Conservation (phyloP, 2,888 invertebrate genomes). For the Exocentrus adspersus region DNA sequence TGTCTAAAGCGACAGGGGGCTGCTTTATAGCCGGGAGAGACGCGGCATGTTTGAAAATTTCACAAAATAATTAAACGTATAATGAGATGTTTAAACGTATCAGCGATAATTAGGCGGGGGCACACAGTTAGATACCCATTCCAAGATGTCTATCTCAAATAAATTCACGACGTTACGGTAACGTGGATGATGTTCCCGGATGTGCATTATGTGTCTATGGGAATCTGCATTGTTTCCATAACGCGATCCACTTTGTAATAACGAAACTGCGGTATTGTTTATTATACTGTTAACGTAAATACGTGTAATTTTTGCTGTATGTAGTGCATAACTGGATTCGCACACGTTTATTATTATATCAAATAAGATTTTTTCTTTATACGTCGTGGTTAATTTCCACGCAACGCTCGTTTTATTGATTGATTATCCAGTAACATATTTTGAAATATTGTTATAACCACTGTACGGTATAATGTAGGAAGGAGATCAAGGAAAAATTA, state of each 20-base stretch:
- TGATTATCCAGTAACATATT: no score
- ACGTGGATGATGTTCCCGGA: slow-evolving; percentile 16
- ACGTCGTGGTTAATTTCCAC: no score
- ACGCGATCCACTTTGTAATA: slow-evolving; percentile 11
- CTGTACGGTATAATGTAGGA: no score
- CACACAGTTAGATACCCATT: slow-evolving; percentile 6
- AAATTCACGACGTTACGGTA: slow-evolving; percentile 25
- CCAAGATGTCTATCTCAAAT: slow-evolving; percentile 24
- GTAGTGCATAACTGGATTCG: background rate
- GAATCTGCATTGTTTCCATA: slow-evolving; percentile 23
- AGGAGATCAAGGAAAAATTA: no score
- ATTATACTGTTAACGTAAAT: background rate
- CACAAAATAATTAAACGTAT: background rate
- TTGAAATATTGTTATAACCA: no score
- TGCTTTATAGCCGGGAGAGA: no score
- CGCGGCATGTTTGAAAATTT: no score
- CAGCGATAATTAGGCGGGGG: slow-evolving; percentile 8
- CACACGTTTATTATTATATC: no score
- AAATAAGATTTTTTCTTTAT: no score
- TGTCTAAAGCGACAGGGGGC: no score
- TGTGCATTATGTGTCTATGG: slow-evolving; percentile 23
- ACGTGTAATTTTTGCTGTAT: background rate
- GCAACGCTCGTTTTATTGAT: no score
- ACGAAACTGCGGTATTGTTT: slow-evolving; percentile 1
- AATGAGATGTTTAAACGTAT: background rate